Evolutionary conservation across 2,888 invertebrate genomes (phyloP).

Genomic region (Anodontia alba): DNA sequence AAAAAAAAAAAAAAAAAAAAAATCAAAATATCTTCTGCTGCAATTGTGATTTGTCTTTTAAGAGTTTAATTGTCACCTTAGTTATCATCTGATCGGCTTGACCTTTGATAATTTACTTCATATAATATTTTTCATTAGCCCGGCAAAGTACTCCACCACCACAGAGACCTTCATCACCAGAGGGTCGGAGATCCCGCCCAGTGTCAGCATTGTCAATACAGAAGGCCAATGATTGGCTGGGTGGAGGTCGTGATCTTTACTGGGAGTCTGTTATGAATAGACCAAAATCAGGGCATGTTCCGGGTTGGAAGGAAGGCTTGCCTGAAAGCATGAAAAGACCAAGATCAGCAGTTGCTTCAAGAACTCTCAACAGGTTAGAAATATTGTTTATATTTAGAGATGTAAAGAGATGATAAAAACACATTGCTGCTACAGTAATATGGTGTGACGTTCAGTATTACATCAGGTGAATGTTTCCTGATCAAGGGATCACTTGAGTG

Average conservation of each 20-base stretch:
- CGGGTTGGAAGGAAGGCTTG: constrained; percentile 82
- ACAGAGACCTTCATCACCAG: constrained; percentile 73
- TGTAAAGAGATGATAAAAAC: too few species aligned
- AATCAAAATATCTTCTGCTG: too few species aligned
- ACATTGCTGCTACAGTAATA: too few species aligned
- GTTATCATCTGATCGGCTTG: too few species aligned
- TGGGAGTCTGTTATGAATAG: constrained; percentile 74
- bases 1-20: too few species aligned
- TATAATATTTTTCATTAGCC: constrained; percentile 24
- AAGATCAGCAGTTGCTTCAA: constrained; percentile 71
- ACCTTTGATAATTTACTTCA: too few species aligned
- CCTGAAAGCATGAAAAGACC: constrained; percentile 75
- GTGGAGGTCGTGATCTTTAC: constrained; percentile 80
- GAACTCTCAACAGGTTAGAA: constrained; percentile 65
- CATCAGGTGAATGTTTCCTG: too few species aligned
- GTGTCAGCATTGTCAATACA: constrained; percentile 61
- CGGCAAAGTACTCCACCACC: constrained; percentile 68
- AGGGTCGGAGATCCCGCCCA: constrained; percentile 55
- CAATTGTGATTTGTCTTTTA: too few species aligned
- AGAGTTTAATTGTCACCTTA: too few species aligned
- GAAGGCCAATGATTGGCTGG: constrained; percentile 78
- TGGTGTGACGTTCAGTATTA: too few species aligned
- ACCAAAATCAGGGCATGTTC: constrained; percentile 78
- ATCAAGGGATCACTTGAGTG: too few species aligned
- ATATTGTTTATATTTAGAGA: too few species aligned